Base-by-base conservation (phyloP, 2,797 vertebrate species). In the Iguana delicatissima region DNA sequence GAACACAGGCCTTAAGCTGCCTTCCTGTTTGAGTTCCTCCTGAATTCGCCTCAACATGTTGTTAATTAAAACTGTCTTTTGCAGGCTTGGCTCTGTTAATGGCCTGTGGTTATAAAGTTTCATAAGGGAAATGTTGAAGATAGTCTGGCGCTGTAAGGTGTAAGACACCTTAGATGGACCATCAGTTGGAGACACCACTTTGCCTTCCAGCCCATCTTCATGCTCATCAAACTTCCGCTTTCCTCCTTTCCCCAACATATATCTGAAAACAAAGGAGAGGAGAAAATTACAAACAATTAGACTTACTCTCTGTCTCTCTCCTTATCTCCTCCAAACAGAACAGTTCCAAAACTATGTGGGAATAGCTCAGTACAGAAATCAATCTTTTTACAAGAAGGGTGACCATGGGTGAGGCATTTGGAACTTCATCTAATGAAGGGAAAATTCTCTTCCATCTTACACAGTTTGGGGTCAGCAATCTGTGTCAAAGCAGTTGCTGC, bases 51-150 rank as follows among this genome's bases (percentile, higher is more conserved):
- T 98, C 96, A 99, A 93, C 98, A 99, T 99, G 98, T 99, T 99
- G 98, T 99, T 99, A 96, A 99, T 99, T 96, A 99, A 97, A 96
- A 99, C 98, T 0, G 99, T 99, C 95, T 98, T 98, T 96, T 99
- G 98, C 97, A 99, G 97, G 96, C 99, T 98, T 64, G 99, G 99
- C 97, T 99, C 99, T 0, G 98, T 97, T 80, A 98, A 98, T 7
- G 98, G 98, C 94, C 99, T 97, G 95, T 99, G 99, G 97, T 98
- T 99, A 94, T 99, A 99, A 94, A 99, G 98, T 97, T 99, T 99
- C 99, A 99, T 99, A 96, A 99, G 98, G 94, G 99, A 99, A 98
- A 99, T 99, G 98, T 99, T 99, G 98, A 99, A 99, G 98, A 99
- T 99, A 98, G 99, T 99, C 98, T 99, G 99, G 89, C 99, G 98